Evolutionary conservation across 1,140 invertebrate species (phyloP).

Genomic region (Neuroterus valhalla): DNA sequence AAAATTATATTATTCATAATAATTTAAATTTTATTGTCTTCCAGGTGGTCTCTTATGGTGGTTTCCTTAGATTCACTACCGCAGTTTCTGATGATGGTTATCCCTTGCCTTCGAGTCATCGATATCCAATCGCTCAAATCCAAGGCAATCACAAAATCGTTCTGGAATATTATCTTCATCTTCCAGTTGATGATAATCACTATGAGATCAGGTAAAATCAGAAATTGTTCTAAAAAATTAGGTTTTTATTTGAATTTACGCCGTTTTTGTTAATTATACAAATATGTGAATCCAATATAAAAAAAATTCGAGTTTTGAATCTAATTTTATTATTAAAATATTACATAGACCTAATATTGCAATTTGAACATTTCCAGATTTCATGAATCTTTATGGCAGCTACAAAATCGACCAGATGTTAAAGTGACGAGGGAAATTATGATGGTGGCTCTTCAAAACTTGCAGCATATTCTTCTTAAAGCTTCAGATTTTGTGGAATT

Average conservation of each 20-base stretch:
- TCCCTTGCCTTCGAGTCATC: conserved; percentile 77
- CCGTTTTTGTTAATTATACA: too few species aligned
- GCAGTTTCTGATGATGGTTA: conserved; percentile 79
- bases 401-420: conserved; percentile 78
- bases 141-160: conserved; percentile 85
- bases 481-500: conserved; percentile 84
- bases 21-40: conserved; percentile 33
- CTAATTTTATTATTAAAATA: conserved; percentile 25
- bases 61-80: conserved; percentile 87
- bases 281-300: too few species aligned
- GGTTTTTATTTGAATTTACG: not conserved
- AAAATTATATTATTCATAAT: not conserved
- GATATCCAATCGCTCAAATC: conserved; percentile 88
- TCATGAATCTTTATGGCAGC: conserved; percentile 80
- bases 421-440: conserved; percentile 84
- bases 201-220: conserved; percentile 79
- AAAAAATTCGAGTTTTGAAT: not conserved
- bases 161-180: conserved; percentile 82
- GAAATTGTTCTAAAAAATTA: conserved; percentile 19
- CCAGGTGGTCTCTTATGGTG: conserved; percentile 93
- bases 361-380: conserved; percentile 64
- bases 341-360: not conserved
- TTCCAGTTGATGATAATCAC: conserved; percentile 68
- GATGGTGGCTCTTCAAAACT: conserved; percentile 92
- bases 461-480: conserved; percentile 87